Evolutionary conservation across 2,797 vertebrate genomes (phyloP).

Genomic region (Smutsia gigantea): DNA sequence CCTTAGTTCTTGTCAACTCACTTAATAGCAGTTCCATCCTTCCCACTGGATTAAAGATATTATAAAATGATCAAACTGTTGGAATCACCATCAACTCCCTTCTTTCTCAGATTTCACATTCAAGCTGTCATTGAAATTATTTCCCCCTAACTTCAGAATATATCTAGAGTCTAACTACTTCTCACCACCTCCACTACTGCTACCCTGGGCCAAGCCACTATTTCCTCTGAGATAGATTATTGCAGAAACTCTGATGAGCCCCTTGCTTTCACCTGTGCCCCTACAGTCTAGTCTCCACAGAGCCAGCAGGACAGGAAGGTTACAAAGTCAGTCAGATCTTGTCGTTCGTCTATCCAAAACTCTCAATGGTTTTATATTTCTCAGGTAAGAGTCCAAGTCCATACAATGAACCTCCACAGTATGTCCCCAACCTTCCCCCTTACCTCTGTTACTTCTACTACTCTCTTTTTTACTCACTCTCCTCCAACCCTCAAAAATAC

Average conservation of each 20-base stretch:
- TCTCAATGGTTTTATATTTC: neutral
- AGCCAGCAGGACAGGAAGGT: neutral
- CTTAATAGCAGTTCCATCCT: neutral
- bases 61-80: neutral
- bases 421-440: rapidly evolving
- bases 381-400: neutral
- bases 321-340: neutral
- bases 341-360: neutral
- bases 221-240: neutral
- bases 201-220: neutral
- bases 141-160: neutral
- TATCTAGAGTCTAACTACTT: neutral
- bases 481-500: neutral
- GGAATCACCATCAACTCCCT: neutral
- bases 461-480: neutral
- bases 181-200: neutral
- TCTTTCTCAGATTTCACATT: neutral
- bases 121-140: neutral
- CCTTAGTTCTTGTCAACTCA: neutral
- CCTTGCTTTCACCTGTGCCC: neutral
- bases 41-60: too few species aligned
- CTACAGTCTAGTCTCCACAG: neutral
- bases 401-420: neutral
- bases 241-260: neutral
- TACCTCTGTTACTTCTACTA: neutral